Evolutionary conservation across 2,888 invertebrate genomes (phyloP), one percentile per base, ranked within the genome.

Genomic region (Cryptocephalus primarius): DNA sequence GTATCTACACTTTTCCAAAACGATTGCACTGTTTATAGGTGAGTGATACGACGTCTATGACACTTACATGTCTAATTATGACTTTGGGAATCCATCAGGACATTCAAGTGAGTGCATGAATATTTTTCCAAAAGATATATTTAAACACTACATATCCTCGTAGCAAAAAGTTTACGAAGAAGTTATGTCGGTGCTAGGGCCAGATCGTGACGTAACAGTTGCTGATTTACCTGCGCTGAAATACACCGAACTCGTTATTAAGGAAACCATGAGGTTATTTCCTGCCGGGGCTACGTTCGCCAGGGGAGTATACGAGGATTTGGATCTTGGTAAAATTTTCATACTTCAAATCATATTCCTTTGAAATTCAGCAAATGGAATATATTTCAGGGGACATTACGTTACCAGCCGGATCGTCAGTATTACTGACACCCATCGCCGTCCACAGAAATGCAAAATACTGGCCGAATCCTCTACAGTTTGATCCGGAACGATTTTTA

Each of bases 231-330:
- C 52, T 1, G 38, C 51, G 40, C 13, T 60, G 48, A 49, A 49
- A 38, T 60, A 57, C 44, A 51, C 54, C 10, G 60, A 60, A 38
- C 52, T 55, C 33, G 56, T 58, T 1, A 58, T 60, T 8, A 59
- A 57, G 45, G 60, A 60, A 51, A 54, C 54, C 8, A 36, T 58
- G 33, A 52, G 60, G 13, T 43, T 60, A n/a, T 59, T 60, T 49
- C 60, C 60, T 11, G 49, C 55, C 9, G 56, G 46, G 4, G 48
- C 55, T 2, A 39, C 51, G 3, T 50, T 54, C 8, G 32, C 42
- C 8, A 49, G 58, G 42, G 12, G 39, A 8, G 8, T 55, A 1
- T 40, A 39, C 9, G 52, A 55, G 22, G 55, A 58, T 39, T 45
- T 57, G 8, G 45, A 54, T 42, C n/a, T 55, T 39, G 55, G 56